Evolutionary conservation across 2,113 vertebrate genomes (phyloP).

Genomic region (Tachycineta bicolor): DNA sequence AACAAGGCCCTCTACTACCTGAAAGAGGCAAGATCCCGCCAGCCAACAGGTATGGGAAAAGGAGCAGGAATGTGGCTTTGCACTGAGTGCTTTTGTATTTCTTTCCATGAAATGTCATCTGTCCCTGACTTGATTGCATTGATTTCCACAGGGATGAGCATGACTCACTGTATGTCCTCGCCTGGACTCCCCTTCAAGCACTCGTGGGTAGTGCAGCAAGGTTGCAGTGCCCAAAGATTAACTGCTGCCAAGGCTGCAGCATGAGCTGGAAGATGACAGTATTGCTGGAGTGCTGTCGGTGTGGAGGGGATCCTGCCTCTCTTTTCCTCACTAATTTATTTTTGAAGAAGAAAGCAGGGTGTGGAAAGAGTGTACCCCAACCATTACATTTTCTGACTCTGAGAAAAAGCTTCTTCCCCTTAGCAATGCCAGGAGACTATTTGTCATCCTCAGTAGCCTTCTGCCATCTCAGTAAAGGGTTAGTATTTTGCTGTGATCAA

Average conservation of each 20-base stretch:
- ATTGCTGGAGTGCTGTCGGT: background rate
- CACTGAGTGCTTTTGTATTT: background rate
- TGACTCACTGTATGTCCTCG: background rate
- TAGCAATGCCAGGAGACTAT: background rate
- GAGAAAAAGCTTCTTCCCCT: background rate
- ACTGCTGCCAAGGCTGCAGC: background rate
- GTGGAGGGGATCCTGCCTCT: background rate
- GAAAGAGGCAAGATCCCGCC: slow-evolving; percentile 94
- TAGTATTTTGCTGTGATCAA: background rate
- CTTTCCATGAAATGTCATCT: background rate
- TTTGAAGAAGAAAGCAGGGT: background rate
- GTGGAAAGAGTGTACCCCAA: background rate
- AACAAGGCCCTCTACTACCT: slow-evolving; percentile 97
- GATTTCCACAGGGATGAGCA: background rate
- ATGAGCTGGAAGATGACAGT: background rate
- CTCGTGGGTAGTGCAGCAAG: background rate
- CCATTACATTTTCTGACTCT: background rate
- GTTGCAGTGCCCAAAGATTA: background rate
- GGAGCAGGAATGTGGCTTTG: background rate
- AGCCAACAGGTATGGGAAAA: slow-evolving; percentile 85
- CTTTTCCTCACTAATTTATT: background rate
- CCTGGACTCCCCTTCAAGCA: background rate
- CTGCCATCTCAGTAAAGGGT: background rate
- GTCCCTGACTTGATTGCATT: background rate
- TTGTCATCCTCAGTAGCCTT: background rate